phyloP scores from a whole-genome alignment of 2,888 invertebrate species.

The Hololepta plana region DNA sequence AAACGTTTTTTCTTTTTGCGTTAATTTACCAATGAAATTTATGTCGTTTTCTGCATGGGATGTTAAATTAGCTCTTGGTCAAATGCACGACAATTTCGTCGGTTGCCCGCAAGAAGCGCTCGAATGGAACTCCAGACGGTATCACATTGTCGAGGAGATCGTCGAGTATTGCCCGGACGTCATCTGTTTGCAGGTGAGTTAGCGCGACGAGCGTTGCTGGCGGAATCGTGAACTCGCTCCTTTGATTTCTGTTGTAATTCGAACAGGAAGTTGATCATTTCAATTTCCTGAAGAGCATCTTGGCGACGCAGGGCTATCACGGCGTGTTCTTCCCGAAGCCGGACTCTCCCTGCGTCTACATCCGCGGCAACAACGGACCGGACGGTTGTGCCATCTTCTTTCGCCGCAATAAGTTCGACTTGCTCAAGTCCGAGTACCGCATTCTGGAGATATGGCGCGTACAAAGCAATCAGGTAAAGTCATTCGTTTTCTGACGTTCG shows the following conservation, averaged over 20 bases:
- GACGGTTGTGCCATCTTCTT: slow-evolving; percentile 67
- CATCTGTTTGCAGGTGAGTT: slow-evolving; percentile 46
- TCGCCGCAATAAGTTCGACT: slow-evolving; percentile 39
- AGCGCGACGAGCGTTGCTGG: not conserved
- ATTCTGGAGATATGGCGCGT: slow-evolving; percentile 54
- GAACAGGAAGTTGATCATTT: slow-evolving; percentile 56
- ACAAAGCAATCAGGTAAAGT: slow-evolving; percentile 49
- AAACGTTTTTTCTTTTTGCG: too few relatives aligned
- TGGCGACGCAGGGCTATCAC: slow-evolving; percentile 43
- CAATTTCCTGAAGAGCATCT: slow-evolving; percentile 41
- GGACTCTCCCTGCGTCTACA: slow-evolving; percentile 57
- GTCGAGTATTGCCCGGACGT: slow-evolving; percentile 47
- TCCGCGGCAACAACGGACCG: slow-evolving; percentile 52
- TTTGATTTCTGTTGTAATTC: too few relatives aligned
- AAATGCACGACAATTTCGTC: slow-evolving; percentile 52
- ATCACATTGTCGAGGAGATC: slow-evolving; percentile 52
- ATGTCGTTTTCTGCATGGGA: slow-evolving; percentile 12
- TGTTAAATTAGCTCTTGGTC: slow-evolving; percentile 45
- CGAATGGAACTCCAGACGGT: slow-evolving; percentile 47
- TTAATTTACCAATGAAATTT: too few relatives aligned
- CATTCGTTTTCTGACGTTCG: too few relatives aligned
- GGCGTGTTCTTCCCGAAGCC: slow-evolving; percentile 61
- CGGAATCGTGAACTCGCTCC: too few relatives aligned
- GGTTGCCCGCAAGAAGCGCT: slow-evolving; percentile 51
- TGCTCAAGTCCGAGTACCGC: slow-evolving; percentile 36